A percentile compares a stretch with the other conserved stretches of the same genome.
Conservation (phyloP, 2,797 vertebrate genomes). For the Euthynnus affinis region DNA sequence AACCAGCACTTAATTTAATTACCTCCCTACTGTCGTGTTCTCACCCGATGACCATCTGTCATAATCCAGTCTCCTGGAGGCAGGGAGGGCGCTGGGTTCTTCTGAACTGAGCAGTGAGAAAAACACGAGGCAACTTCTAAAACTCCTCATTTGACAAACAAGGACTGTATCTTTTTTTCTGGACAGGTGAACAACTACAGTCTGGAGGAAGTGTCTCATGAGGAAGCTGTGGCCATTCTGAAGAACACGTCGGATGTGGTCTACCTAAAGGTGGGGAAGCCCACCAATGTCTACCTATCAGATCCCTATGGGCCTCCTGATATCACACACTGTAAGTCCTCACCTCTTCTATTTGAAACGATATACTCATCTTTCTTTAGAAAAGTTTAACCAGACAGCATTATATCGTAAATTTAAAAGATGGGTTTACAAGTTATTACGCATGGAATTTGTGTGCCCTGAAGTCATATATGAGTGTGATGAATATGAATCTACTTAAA, state of each 20-base stretch:
- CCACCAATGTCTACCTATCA: slow-evolving; percentile 96
- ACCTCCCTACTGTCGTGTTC: slow-evolving; percentile 52
- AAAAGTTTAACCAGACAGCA: not conserved
- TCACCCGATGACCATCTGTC: slow-evolving; percentile 71
- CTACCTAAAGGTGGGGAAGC: slow-evolving; percentile 96
- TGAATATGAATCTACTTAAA: not conserved
- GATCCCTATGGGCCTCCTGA: slow-evolving; percentile 97
- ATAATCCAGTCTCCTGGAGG: slow-evolving; percentile 67
- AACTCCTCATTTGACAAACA: slow-evolving; percentile 9
- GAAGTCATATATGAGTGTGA: not conserved
- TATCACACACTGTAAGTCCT: slow-evolving; percentile 96
- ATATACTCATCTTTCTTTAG: not conserved
- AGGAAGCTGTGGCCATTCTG: slow-evolving; percentile 96
- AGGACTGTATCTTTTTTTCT: slow-evolving; percentile 33
- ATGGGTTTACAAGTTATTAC: not conserved
- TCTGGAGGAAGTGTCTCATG: slow-evolving; percentile 97
- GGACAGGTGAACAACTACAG: slow-evolving; percentile 96
- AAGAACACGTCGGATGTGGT: slow-evolving; percentile 98
- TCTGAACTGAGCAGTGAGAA: slow-evolving; percentile 35
- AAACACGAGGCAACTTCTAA: slow-evolving; percentile 20
- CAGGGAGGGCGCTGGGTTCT: slow-evolving; percentile 27
- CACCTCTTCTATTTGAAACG: not conserved
- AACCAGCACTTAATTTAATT: slow-evolving; percentile 76
- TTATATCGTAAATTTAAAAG: not conserved
- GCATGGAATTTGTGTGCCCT: not conserved